phyloP scores from a whole-genome alignment of 2,797 vertebrate genomes.

The Fistularia tabacaria region DNA sequence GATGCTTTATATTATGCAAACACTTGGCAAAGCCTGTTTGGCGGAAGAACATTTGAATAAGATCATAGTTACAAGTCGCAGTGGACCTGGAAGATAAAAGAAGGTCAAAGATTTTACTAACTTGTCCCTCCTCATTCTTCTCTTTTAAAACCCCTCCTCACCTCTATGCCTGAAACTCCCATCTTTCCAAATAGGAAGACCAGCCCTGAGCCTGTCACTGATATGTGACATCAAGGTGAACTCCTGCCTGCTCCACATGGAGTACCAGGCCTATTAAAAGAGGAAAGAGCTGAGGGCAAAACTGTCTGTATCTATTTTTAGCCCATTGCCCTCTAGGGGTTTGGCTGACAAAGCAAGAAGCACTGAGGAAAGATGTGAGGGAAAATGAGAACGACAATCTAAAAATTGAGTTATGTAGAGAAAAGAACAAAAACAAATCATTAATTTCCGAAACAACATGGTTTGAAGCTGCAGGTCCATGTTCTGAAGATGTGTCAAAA shows the following conservation, averaged over 20 bases:
- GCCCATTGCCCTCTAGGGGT: slow-evolving; percentile 48
- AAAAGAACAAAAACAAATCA: too few relatives aligned
- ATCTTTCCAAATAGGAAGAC: slow-evolving; percentile 9
- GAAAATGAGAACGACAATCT: neutral
- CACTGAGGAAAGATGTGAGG: slow-evolving; percentile 16
- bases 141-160: slow-evolving; percentile 3
- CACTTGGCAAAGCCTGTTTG: too few relatives aligned
- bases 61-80: neutral
- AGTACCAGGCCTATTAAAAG: slow-evolving; percentile 62
- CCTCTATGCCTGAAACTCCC: neutral
- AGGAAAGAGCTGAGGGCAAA: slow-evolving; percentile 55
- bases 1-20: too few relatives aligned
- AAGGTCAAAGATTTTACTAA: slow-evolving; percentile 31
- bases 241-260: slow-evolving; percentile 52
- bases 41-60: too few relatives aligned
- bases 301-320: slow-evolving; percentile 54
- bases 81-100: slow-evolving; percentile 19
- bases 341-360: slow-evolving; percentile 43
- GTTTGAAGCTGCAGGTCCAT: too few relatives aligned
- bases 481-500: too few relatives aligned
- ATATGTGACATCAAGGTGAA: slow-evolving; percentile 72
- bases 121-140: neutral
- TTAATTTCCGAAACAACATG: too few relatives aligned
- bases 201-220: slow-evolving; percentile 30
- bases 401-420: neutral